Percentiles rank a stretch among this genome's conserved stretches.
Evolutionary conservation across 2,797 vertebrate genomes (phyloP).

Genomic region (Lemur catta): DNA sequence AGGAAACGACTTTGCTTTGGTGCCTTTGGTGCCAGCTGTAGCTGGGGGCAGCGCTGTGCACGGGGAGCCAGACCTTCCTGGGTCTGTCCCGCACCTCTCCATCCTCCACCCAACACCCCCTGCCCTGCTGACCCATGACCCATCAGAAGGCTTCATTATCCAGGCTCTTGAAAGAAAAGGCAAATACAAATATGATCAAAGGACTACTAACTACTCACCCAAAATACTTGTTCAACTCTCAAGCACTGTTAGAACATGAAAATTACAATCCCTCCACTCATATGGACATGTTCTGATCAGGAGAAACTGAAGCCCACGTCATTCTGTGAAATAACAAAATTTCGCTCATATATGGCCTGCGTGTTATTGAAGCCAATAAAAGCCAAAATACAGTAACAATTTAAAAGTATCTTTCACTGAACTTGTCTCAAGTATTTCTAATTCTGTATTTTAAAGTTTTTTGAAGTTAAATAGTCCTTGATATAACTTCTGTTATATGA

Average conservation of each 20-base stretch:
- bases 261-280: not conserved
- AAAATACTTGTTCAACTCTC: not conserved
- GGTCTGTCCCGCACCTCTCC: accelerated
- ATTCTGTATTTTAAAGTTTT: not conserved
- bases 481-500: not conserved
- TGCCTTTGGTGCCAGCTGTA: not conserved
- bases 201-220: not conserved
- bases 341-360: not conserved
- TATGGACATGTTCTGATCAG: not conserved
- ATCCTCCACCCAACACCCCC: not conserved
- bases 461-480: not conserved
- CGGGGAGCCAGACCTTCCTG: not conserved
- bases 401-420: not conserved
- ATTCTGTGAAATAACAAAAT: not conserved
- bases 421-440: not conserved
- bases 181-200: no score
- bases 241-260: accelerated
- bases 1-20: not conserved
- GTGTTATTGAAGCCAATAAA: not conserved
- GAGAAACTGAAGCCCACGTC: not conserved
- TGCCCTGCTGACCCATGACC: accelerated
- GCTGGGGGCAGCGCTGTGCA: accelerated
- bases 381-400: not conserved
- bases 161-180: not conserved
- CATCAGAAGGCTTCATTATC: not conserved